Evolutionary conservation across 2,797 vertebrate species (phyloP), one percentile per base, ranked within the genome.

Genomic region (Cyclura pinguis): DNA sequence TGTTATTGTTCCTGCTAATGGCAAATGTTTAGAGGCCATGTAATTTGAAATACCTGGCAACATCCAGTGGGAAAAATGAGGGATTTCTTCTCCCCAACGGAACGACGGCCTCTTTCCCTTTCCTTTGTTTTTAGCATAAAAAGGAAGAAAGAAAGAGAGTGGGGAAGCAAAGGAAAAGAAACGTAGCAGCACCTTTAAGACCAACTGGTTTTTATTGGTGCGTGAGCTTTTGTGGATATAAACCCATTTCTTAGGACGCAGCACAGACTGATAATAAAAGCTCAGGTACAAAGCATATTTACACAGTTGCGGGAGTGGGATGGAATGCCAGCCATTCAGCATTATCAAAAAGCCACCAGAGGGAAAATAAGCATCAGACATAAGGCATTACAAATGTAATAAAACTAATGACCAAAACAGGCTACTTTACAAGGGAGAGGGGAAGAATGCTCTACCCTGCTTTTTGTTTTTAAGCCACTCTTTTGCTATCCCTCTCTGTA

Each of bases 1-100:
- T 38, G 8, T 80, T 57, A 8, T 82, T 84, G 35, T 84, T 55
- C 64, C 62, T 78, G n/a, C n/a, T n/a, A 22, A 62, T 69, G 73
- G 57, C 80, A 87, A 87, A 67, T 29, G 29, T 55, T 86, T 72
- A 50, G 59, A 69, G 42, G 35, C 35, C 18, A 24, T 29, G 20
- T 87, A 82, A 87, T 78, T 42, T 82, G 42, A 76, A 83, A n/a
- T 84, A 20, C 38, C 59, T 85, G 6, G 64, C 22, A 85, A 59
- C 27, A 42, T 32, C 47, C 47, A 3, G 12, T 1, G 16, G 27
- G 47, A 18, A 6, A 57, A 82, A 87, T 69, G 4, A 52, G 29
- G 29, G 2, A 64, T 57, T 3, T 35, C 5, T 16, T 62, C 72
- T n/a, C 87, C 78, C 35, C 6, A 52, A 64, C 10, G 80, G 8